Evolutionary conservation across 2,888 invertebrate species (phyloP), one percentile per base, ranked within the genome.

Genomic region (Habroteleia sp.): DNA sequence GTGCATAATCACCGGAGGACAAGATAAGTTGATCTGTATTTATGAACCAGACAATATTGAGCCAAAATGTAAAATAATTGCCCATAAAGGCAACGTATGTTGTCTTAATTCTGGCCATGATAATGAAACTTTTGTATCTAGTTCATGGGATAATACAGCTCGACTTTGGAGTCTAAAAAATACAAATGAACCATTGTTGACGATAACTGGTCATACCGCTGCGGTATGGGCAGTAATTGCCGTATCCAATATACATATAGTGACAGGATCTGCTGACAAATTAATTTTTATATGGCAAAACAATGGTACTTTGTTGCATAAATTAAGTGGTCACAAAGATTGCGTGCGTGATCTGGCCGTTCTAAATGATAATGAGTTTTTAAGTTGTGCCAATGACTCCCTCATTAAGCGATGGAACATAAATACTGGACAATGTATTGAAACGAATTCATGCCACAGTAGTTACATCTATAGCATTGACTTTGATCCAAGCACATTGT

Each of bases 251-350:
- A 89, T 89, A 0, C 89, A 89, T 17, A 91, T 94, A 79, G 91
- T 96, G 0, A 97, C 98, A 7, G 98, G 95, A 0, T 96, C 96
- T 0, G 99, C 98, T 8, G 99, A 99, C 89, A 96, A 96, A 89
- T 93, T 93, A 5, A 94, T 99, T 56, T 93, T 93, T 79, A 88
- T 97, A 16, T 98, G 97, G 97, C 91, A 90, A 77, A 90, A 90
- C 54, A 90, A 92, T 80, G 96, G 95, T 3, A 41, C 71, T 0
- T 7, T 83, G 10, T 60, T 80, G 8, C 85, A 85, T 8, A 85
- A 83, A 65, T 74, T 90, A 87, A 35, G 85, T 91, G 97, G 97
- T 2, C 99, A 99, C 87, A 94, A 93, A 0, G 99, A 99, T 85
- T 97, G 97, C 89, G 96, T 99, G 0, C 91, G 99, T 84, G 94